phyloP scores from a whole-genome alignment of 2,888 invertebrate species.

The Bursaphelenchus okinawaensis region DNA sequence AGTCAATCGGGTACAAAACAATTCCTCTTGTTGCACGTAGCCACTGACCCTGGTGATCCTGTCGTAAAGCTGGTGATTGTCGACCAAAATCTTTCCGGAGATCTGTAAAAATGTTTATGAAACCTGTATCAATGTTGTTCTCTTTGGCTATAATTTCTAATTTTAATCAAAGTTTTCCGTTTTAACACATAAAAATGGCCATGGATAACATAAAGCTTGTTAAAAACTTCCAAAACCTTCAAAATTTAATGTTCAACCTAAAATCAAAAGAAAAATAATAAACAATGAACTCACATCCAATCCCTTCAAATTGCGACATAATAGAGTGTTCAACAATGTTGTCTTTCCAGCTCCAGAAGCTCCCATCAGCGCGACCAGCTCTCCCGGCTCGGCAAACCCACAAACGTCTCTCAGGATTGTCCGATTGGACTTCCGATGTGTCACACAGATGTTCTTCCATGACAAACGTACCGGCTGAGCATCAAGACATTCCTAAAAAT shows the following conservation, averaged over 20 bases:
- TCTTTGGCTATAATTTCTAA: no score
- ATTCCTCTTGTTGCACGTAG: constrained; percentile 57
- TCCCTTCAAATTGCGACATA: constrained; percentile 21
- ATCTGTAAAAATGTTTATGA: neutral
- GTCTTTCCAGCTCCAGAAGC: constrained; percentile 78
- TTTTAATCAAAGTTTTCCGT: no score
- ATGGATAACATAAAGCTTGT: no score
- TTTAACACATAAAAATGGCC: neutral
- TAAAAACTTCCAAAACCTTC: no score
- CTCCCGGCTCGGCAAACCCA: constrained; percentile 39
- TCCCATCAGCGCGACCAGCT: constrained; percentile 56
- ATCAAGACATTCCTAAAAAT: neutral
- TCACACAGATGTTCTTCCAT: constrained; percentile 44
- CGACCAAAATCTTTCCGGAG: neutral
- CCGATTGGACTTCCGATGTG: constrained; percentile 18
- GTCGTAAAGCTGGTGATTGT: neutral
- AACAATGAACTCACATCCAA: constrained; percentile 51
- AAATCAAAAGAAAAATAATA: no score
- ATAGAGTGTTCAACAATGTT: constrained; percentile 69
- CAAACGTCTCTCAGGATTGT: constrained; percentile 16
- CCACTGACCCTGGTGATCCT: constrained; percentile 40
- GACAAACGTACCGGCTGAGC: constrained; percentile 16
- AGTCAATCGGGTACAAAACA: constrained; percentile 54
- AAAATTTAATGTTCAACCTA: no score
- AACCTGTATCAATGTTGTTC: no score